Evolutionary conservation across 2,888 invertebrate genomes (phyloP).

Genomic region (Acleris emargana): DNA sequence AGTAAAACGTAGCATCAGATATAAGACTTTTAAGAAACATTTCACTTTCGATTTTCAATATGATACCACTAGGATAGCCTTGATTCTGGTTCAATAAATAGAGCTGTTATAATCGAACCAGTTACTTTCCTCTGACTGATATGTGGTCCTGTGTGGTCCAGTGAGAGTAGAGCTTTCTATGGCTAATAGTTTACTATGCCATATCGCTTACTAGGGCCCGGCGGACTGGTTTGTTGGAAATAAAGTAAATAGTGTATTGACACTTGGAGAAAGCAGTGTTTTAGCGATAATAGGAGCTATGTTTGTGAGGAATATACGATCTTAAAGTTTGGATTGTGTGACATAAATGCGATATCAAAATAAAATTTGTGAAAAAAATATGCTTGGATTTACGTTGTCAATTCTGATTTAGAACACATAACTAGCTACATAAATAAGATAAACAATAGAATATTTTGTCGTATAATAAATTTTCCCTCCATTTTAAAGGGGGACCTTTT

Average conservation of each 20-base stretch:
- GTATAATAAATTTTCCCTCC: too few species aligned
- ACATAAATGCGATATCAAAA: too few species aligned
- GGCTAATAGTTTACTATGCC: conserved; percentile 45
- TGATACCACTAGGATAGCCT: neutral
- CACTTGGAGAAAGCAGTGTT: conserved; percentile 7
- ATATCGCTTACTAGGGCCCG: conserved; percentile 38
- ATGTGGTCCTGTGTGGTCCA: conserved; percentile 32
- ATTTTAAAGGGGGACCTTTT: too few species aligned
- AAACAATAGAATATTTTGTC: too few species aligned
- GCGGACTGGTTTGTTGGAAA: conserved; percentile 39
- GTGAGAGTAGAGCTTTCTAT: conserved; percentile 47
- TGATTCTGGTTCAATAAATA: conserved; percentile 22
- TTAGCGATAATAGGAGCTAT: neutral
- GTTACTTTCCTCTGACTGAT: conserved; percentile 33
- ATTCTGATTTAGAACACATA: too few species aligned
- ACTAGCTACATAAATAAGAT: too few species aligned
- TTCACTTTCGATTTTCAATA: neutral
- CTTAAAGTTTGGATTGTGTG: too few species aligned
- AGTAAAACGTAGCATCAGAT: too few species aligned
- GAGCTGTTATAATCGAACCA: conserved; percentile 15
- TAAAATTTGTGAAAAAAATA: too few species aligned
- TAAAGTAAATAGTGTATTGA: conserved; percentile 27
- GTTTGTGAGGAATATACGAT: too few species aligned
- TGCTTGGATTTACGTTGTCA: too few species aligned
- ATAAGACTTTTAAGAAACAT: neutral